Percentiles rank a stretch among this genome's conserved stretches.
phyloP scores from a whole-genome alignment of 2,888 invertebrate genomes.

The Chaetogeoica ovagalla region DNA sequence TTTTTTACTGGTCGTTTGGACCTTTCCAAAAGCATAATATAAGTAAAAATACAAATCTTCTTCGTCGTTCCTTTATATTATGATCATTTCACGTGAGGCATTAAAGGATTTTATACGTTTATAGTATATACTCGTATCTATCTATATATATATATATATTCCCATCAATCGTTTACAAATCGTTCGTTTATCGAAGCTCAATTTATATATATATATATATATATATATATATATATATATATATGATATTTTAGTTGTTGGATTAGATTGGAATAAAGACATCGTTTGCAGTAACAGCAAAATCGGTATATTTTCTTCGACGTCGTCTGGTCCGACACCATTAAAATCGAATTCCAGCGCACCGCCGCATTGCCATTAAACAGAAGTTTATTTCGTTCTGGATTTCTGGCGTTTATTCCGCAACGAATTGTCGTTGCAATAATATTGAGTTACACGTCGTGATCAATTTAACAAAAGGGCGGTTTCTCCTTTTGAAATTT shows the following conservation, averaged over 20 bases:
- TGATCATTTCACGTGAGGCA: conserved; percentile 12
- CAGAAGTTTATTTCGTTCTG: neutral
- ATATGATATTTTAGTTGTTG: conserved; percentile 23
- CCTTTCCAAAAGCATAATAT: neutral
- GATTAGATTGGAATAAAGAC: conserved; percentile 26
- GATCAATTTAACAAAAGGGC: neutral
- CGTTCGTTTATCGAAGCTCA: conserved; percentile 27
- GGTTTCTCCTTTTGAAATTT: no score
- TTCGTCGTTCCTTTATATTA: neutral
- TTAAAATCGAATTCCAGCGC: conserved; percentile 9
- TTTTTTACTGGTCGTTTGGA: neutral
- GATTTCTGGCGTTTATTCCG: neutral
- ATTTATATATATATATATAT: neutral
- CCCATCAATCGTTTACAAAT: conserved; percentile 37
- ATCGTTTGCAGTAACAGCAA: neutral
- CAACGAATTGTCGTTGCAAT: neutral
- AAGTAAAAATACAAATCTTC: neutral
- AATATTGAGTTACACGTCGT: neutral
- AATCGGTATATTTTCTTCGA: neutral
- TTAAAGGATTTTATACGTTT: conserved; percentile 20
- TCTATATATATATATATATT: neutral
- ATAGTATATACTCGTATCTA: neutral
- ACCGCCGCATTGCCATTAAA: neutral
- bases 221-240: neutral
- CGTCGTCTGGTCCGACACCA: neutral